Conservation (phyloP, 2,888 invertebrate species). For the Troides helena region DNA sequence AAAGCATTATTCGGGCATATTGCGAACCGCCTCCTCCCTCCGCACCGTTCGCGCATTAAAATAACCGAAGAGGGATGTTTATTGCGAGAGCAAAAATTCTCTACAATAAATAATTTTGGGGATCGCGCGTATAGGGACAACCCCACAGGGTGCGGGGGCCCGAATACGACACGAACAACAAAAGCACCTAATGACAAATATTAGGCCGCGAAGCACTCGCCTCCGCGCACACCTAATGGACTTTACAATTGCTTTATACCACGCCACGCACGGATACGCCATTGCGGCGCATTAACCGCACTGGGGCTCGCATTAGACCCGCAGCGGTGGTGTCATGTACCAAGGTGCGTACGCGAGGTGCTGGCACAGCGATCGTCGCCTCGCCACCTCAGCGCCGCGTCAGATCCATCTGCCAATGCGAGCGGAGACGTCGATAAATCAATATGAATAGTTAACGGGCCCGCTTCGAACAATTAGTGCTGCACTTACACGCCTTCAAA, state of each 20-base stretch:
- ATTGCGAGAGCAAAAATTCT: conserved; percentile 57
- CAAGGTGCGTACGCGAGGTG: too few relatives aligned
- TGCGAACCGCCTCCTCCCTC: conserved; percentile 38
- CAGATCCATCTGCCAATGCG: conserved; percentile 7
- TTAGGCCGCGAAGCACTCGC: conserved; percentile 53
- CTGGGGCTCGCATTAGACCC: conserved; percentile 49
- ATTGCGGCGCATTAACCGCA: conserved; percentile 56
- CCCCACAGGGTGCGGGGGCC: conserved; percentile 44
- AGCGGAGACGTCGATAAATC: conserved; percentile 28
- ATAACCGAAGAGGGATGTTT: conserved; percentile 56
- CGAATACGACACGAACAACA: conserved; percentile 59
- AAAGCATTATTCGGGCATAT: conserved; percentile 38
- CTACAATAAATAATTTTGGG: conserved; percentile 64
- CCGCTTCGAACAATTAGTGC: conserved; percentile 38
- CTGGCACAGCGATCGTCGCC: too few relatives aligned
- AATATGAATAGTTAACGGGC: conserved; percentile 35
- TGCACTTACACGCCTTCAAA: conserved; percentile 39
- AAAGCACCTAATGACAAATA: conserved; percentile 74
- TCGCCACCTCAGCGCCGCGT: too few relatives aligned
- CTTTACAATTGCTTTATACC: conserved; percentile 63
- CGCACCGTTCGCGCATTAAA: conserved; percentile 65
- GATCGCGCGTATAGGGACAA: conserved; percentile 53
- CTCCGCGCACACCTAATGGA: conserved; percentile 66
- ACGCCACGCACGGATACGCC: conserved; percentile 45
- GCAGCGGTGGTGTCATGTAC: conserved; percentile 35